phyloP scores from a whole-genome alignment of 2,888 invertebrate genomes.

The Molanna angustata region DNA sequence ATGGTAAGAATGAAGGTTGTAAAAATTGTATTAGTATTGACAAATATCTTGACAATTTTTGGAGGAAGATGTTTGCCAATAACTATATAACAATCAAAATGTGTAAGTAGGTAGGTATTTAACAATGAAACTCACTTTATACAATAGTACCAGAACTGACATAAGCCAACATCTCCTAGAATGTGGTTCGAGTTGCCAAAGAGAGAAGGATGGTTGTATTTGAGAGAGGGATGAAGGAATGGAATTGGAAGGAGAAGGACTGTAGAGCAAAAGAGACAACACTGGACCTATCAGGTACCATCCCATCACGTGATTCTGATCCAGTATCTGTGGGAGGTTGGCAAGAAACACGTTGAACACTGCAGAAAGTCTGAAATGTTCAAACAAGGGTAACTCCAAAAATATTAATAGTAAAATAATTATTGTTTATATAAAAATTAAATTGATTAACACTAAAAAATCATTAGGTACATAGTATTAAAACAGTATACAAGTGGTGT shows the following conservation, averaged over 20 bases:
- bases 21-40: no score
- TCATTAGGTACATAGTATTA: neutral
- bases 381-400: no score
- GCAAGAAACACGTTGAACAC: slow-evolving; percentile 95
- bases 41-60: no score
- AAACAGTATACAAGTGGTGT: no score
- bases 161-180: slow-evolving; percentile 90
- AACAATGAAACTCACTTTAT: slow-evolving; percentile 70
- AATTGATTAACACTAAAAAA: slow-evolving; percentile 1
- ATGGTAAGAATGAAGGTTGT: no score
- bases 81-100: no score
- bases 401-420: no score
- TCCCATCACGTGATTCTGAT: slow-evolving; percentile 94
- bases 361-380: slow-evolving; percentile 70
- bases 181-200: slow-evolving; percentile 86
- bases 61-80: no score
- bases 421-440: no score
- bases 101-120: neutral
- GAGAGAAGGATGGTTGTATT: slow-evolving; percentile 72
- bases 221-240: slow-evolving; percentile 37
- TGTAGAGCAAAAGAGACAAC: slow-evolving; percentile 75
- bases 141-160: slow-evolving; percentile 87
- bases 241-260: slow-evolving; percentile 71
- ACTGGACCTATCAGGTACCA: slow-evolving; percentile 84
- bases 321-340: slow-evolving; percentile 89